A percentile compares a stretch with the other conserved stretches of the same genome.
Evolutionary conservation across 2,888 invertebrate species (phyloP).

Genomic region (Mystacides longicornis): DNA sequence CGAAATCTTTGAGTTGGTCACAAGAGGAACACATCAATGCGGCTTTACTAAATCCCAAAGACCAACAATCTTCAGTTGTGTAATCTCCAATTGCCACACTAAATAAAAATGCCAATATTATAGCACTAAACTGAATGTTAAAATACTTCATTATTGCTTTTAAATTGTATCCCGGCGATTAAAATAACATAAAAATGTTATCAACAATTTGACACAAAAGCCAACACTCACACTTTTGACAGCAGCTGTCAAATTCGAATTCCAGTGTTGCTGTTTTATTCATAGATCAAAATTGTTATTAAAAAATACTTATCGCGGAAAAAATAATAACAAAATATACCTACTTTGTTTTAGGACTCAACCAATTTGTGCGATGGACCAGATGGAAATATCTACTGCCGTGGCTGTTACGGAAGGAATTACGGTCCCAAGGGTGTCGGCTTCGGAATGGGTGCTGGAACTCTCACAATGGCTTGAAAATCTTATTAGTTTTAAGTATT

Average conservation of each 20-base stretch:
- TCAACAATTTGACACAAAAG: too few species aligned
- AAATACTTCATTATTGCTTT: background rate
- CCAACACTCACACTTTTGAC: too few species aligned
- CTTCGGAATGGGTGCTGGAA: conserved; percentile 85
- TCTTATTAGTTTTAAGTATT: conserved; percentile 18
- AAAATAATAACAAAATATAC: background rate
- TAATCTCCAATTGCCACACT: conserved; percentile 11
- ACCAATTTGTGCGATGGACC: conserved; percentile 88
- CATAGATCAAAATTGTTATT: background rate
- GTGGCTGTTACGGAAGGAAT: conserved; percentile 80
- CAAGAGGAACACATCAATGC: conserved; percentile 85
- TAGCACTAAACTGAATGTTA: background rate
- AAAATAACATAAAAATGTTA: too few species aligned
- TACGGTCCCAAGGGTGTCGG: conserved; percentile 87
- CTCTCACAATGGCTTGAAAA: conserved; percentile 75
- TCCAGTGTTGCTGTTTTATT: too few species aligned
- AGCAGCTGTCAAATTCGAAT: too few species aligned
- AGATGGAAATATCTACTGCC: conserved; percentile 89
- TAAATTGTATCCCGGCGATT: too few species aligned
- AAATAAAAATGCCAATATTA: background rate
- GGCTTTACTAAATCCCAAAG: conserved; percentile 78
- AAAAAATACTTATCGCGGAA: background rate
- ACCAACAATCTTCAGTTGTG: conserved; percentile 58
- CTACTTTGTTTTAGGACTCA: conserved; percentile 55
- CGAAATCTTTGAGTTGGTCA: conserved; percentile 71